A percentile compares a stretch with the other conserved stretches of the same genome.
Conservation (phyloP, 2,113 vertebrate species). For the Cyprinodon tularosa region DNA sequence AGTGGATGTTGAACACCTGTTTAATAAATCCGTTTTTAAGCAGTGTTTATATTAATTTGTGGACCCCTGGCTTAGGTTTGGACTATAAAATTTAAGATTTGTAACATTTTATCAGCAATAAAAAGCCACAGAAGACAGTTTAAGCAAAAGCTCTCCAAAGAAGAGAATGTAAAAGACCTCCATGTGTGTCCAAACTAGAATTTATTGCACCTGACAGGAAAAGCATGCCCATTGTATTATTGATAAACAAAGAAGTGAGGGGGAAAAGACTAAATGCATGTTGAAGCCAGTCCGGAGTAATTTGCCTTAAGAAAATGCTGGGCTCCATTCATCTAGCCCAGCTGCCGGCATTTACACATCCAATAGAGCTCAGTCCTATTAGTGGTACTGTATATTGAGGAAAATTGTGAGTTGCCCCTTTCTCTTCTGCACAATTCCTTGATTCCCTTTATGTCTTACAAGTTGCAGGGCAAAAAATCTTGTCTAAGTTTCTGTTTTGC, state of each 20-base stretch:
- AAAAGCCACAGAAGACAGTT: constrained; percentile 9
- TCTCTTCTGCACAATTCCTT: constrained; percentile 49
- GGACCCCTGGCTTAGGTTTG: constrained; percentile 25
- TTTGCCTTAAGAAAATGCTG: constrained; percentile 40
- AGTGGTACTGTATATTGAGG: constrained; percentile 34
- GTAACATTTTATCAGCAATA: constrained; percentile 24
- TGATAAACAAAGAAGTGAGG: constrained; percentile 33
- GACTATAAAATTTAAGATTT: constrained; percentile 41
- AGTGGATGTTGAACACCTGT: constrained; percentile 26
- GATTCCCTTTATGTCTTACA: constrained; percentile 47
- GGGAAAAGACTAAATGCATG: constrained; percentile 1
- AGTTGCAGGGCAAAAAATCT: constrained; percentile 39
- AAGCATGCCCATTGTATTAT: constrained; percentile 32
- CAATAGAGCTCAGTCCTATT: constrained; percentile 41
- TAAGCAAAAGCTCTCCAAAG: constrained; percentile 35
- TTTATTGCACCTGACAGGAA: constrained; percentile 42
- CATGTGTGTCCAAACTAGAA: constrained; percentile 42
- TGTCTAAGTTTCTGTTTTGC: constrained; percentile 29
- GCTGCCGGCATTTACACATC: constrained; percentile 38
- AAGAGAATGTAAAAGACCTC: constrained; percentile 31
- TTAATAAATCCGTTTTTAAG: constrained; percentile 39
- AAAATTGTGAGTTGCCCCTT: constrained; percentile 64
- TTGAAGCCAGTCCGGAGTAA: constrained; percentile 21
- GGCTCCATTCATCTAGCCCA: constrained; percentile 37
- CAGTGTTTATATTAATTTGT: constrained; percentile 24